phyloP scores from a whole-genome alignment of 2,797 vertebrate species.

The Sparus aurata region DNA sequence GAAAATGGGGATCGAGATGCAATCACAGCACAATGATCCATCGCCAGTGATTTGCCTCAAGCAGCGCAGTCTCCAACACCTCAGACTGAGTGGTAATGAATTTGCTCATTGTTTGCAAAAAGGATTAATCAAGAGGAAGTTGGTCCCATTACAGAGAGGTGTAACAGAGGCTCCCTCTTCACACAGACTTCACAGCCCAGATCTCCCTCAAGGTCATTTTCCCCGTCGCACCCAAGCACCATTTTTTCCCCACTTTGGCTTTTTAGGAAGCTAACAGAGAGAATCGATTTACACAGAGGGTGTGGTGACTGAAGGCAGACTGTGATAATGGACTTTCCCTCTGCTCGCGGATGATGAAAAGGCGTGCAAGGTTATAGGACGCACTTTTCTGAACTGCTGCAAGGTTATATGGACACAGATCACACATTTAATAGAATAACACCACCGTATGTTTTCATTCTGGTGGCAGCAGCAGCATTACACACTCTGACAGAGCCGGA shows the following conservation, averaged over 20 bases:
- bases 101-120: constrained; percentile 30
- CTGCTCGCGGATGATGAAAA: neutral
- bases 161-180: constrained; percentile 10
- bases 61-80: neutral
- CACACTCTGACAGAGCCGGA: neutral
- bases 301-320: neutral
- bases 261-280: constrained; percentile 29
- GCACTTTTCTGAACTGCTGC: neutral
- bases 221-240: neutral
- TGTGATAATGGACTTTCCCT: constrained; percentile 31
- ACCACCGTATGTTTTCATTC: neutral
- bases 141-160: constrained; percentile 10
- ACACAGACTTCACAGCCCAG: constrained; percentile 17
- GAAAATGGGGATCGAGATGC: constrained; percentile 19
- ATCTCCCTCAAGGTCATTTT: constrained; percentile 42
- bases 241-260: neutral
- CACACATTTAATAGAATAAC: constrained; percentile 1
- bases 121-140: constrained; percentile 38
- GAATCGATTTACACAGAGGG: constrained; percentile 24
- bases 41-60: neutral
- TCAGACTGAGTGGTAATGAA: constrained; percentile 46
- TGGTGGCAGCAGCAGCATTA: neutral
- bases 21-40: constrained; percentile 44
- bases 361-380: constrained; percentile 1
- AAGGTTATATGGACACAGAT: constrained; percentile 15